Conservation (phyloP, 2,113 vertebrate species). For the Xiphias gladius region DNA sequence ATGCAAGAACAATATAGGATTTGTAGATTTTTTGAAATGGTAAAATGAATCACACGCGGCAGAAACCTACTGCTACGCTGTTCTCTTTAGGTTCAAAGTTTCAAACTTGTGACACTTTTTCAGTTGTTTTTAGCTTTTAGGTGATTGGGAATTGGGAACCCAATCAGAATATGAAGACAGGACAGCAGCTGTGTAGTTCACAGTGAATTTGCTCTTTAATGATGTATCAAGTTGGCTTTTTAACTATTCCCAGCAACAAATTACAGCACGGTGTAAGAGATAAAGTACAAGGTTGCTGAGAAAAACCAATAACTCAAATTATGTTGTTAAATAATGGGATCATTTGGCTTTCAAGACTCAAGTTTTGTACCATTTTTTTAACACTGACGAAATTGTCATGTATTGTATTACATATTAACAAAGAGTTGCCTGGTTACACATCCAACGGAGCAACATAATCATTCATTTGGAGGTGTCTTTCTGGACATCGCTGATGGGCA, state of each 20-base stretch:
- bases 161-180: neutral
- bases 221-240: neutral
- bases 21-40: neutral
- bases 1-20: neutral
- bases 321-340: neutral
- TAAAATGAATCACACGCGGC: neutral
- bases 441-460: neutral
- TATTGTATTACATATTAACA: neutral
- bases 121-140: neutral
- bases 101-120: neutral
- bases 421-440: neutral
- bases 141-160: constrained; percentile 19
- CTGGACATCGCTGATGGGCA: no score
- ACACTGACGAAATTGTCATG: neutral
- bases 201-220: neutral
- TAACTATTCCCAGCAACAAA: neutral
- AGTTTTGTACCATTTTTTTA: neutral
- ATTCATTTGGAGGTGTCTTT: neutral
- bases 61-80: neutral
- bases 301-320: neutral
- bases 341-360: no score
- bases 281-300: no score
- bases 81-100: neutral
- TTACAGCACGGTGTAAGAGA: neutral
- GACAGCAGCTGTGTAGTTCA: constrained; percentile 21